These are phyloP conservation scores for Microchrysa polita DNA, from an alignment of 2,888 invertebrate genomes.

Conservation along the genomic window DNA sequence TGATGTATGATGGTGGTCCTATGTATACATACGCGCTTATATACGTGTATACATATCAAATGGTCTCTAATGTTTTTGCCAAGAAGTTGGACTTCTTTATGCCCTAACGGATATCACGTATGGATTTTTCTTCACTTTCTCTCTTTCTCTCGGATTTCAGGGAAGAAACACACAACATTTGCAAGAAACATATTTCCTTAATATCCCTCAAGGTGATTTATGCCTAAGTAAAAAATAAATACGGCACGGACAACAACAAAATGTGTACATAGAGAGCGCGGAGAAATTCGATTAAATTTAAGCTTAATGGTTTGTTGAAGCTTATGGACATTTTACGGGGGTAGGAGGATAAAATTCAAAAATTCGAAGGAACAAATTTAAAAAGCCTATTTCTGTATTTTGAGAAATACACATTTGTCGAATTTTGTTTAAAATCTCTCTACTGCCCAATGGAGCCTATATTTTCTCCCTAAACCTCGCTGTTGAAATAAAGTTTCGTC, in stretches of 20 bases:
- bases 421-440: too few relatives aligned
- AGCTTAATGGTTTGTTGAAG: too few relatives aligned
- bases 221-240: not conserved
- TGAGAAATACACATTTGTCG: too few relatives aligned
- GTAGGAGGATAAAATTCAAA: too few relatives aligned
- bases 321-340: too few relatives aligned
- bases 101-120: constrained; percentile 23
- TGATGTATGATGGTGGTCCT: constrained; percentile 58
- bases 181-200: constrained; percentile 34
- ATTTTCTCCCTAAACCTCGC: not conserved
- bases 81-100: constrained; percentile 24
- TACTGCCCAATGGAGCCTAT: constrained; percentile 5
- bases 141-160: too few relatives aligned
- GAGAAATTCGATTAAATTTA: constrained; percentile 20
- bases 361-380: too few relatives aligned
- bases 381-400: too few relatives aligned
- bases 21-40: too few relatives aligned
- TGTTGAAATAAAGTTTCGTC: constrained; percentile 26
- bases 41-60: not conserved
- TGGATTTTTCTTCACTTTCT: not conserved
- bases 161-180: too few relatives aligned
- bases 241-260: too few relatives aligned
- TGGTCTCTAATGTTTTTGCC: constrained; percentile 14
- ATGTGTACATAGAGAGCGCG: too few relatives aligned
- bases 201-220: constrained; percentile 23